phyloP scores from a whole-genome alignment of 1,140 invertebrate species.

The Charaxes varanes region DNA sequence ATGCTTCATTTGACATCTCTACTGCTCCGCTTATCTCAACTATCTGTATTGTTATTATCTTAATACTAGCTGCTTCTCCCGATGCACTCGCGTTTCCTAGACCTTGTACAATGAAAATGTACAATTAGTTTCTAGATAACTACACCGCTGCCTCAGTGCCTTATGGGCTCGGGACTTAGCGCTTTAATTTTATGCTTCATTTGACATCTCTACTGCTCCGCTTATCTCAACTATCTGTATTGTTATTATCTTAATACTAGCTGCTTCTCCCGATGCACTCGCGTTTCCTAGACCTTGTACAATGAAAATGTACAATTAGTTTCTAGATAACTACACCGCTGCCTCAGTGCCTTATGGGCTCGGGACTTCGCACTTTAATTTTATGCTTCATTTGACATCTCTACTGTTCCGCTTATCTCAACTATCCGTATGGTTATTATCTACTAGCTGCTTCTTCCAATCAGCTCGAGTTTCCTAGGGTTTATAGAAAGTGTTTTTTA shows the following conservation, averaged over 20 bases:
- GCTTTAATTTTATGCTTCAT: constrained; percentile 14
- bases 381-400: constrained; percentile 16
- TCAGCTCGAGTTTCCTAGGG: too few relatives aligned
- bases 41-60: constrained; percentile 1
- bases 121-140: constrained; percentile 55
- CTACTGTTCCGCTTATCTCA: constrained; percentile 6
- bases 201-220: constrained; percentile 15
- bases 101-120: too few relatives aligned
- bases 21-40: constrained; percentile 3
- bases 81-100: too few relatives aligned
- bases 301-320: constrained; percentile 40
- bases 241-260: not conserved
- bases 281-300: too few relatives aligned
- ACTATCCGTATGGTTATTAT: not conserved
- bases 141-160: constrained; percentile 31
- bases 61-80: not conserved
- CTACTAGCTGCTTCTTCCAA: not conserved
- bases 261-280: too few relatives aligned
- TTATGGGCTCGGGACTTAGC: constrained; percentile 30
- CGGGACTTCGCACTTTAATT: constrained; percentile 13
- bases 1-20: constrained; percentile 16
- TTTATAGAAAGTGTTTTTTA: too few relatives aligned
- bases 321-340: constrained; percentile 50
- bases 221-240: constrained; percentile 1
- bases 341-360: constrained; percentile 40